phyloP scores from a whole-genome alignment of 1,140 invertebrate genomes.

The Acromyrmex heyeri region DNA sequence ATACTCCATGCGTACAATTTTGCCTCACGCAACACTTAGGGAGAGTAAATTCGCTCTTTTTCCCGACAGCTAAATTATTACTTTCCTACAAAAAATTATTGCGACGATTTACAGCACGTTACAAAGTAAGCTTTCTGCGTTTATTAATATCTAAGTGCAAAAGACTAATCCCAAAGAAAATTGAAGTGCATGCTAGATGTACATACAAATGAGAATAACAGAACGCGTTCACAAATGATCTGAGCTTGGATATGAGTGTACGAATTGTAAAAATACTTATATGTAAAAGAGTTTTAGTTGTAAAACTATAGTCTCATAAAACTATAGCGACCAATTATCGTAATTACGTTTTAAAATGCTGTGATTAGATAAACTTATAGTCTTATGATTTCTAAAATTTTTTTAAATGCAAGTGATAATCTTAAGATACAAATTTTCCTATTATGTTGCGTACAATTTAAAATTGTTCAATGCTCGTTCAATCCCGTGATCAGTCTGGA shows the following conservation, averaged over 20 bases:
- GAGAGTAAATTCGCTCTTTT: conserved; percentile 26
- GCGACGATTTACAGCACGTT: neutral
- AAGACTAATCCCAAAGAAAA: neutral
- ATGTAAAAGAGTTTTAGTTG: too few species aligned
- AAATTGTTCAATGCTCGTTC: neutral
- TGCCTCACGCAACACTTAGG: conserved; percentile 5
- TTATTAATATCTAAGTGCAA: neutral
- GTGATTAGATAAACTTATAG: too few species aligned
- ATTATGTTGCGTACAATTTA: neutral
- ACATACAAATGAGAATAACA: neutral
- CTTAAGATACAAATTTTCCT: neutral
- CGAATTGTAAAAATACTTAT: neutral
- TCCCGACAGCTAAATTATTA: conserved; percentile 2
- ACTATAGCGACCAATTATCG: too few species aligned
- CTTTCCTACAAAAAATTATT: conserved; percentile 5
- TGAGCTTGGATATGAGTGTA: neutral
- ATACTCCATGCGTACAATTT: conserved; percentile 27
- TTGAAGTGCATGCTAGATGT: neutral
- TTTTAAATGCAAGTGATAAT: too few species aligned
- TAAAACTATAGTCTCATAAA: too few species aligned
- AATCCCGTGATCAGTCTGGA: neutral
- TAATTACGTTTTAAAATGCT: too few species aligned
- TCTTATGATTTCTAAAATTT: too few species aligned
- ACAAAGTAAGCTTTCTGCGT: neutral
- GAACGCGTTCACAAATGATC: neutral